Base-by-base conservation (phyloP, 2,113 vertebrate species). In the Melanerpes aurifrons region DNA sequence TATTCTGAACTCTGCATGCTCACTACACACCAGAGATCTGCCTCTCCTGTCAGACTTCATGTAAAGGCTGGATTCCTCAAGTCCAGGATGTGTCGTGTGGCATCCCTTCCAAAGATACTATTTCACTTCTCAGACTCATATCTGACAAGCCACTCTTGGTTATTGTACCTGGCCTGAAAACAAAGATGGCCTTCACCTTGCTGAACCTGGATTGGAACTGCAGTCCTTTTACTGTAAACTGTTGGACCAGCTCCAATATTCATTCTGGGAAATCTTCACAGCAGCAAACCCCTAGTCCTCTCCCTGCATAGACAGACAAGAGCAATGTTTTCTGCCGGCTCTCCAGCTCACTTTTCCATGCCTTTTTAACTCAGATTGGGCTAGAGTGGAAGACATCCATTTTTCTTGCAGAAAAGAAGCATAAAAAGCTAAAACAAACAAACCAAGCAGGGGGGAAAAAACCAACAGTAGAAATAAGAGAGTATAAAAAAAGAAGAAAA, bases 181-280 rank as follows among this genome's bases (percentile, higher is more conserved):
- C 64, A 57, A 81, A 64, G 47, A 91, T 61, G 66, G 40, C 14
- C 28, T 82, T 87, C 54, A 77, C 69, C 76, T 83, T 93, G 28
- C 45, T 96, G 86, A 90, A 86, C 58, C 72, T 83, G 43, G 48
- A 77, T 93, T 95, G 81, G 21, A 93, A 69, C 76, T 93, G 69
- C 62, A 83, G 66, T 66, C 69, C 57, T 88, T 91, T 95, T 95
- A 90, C 95, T 90, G 90, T 96, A 96, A 96, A 66, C 22, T 72
- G 32, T 82, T 96, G 95, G 92, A 93, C 14, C 37, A 84, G 53
- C 17, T 92, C 92, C 95, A 96, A n/a, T 45, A 81, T 54, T 20
- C 62, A 48, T 96, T 94, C 93, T 92, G 73, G 81, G 86, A 96
- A 96, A 94, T 81, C 37, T 66, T 84, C 37, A 62, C 43, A 83